Evolutionary conservation across 1,140 invertebrate genomes (phyloP).

Genomic region (Rhopalosiphum maidis): DNA sequence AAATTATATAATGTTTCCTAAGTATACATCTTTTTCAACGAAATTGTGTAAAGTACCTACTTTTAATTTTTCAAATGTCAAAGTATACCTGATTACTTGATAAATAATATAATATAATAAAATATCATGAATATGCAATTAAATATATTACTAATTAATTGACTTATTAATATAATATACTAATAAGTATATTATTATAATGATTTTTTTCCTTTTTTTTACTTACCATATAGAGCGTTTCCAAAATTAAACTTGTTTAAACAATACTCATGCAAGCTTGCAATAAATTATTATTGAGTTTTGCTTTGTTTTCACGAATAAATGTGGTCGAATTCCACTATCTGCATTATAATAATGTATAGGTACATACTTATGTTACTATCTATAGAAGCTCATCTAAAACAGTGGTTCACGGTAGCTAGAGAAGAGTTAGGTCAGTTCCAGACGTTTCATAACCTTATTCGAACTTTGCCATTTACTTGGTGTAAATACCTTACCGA

Average conservation of each 20-base stretch:
- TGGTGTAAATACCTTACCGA: slow-evolving; percentile 11
- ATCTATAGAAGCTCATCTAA: neutral
- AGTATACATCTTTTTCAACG: too few species aligned
- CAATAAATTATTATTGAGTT: neutral
- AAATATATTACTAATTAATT: too few species aligned
- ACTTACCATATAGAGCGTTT: too few species aligned
- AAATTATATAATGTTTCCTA: too few species aligned
- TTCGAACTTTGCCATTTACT: slow-evolving; percentile 3
- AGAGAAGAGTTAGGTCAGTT: neutral
- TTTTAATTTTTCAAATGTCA: too few species aligned
- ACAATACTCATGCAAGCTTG: neutral
- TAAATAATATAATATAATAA: too few species aligned
- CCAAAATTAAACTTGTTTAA: neutral
- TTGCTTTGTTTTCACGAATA: neutral
- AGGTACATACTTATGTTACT: neutral
- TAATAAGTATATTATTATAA: too few species aligned
- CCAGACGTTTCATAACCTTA: neutral
- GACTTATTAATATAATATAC: too few species aligned
- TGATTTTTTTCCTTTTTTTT: too few species aligned
- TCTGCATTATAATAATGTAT: neutral
- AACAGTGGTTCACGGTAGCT: neutral
- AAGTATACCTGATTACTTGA: too few species aligned
- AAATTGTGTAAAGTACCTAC: too few species aligned
- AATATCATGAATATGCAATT: too few species aligned
- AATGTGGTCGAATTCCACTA: neutral